These are phyloP conservation scores for Pemphredon lugubris DNA, from an alignment of 2,888 invertebrate genomes.

Conservation along the genomic window DNA sequence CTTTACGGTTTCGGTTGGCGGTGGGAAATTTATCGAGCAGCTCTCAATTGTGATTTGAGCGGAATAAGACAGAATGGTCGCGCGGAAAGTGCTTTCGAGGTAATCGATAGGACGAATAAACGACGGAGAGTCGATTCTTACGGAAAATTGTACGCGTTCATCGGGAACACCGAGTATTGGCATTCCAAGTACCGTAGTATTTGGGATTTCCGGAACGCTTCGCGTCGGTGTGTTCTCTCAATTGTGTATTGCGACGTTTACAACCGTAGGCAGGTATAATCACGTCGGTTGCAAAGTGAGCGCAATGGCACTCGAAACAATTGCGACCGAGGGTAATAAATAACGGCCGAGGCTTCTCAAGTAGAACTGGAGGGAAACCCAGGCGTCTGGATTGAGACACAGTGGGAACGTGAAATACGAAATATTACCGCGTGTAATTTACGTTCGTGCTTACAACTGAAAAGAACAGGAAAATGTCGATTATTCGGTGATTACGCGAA, in stretches of 20 bases:
- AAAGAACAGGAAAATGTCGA: not conserved
- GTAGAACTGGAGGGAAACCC: constrained; percentile 1
- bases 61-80: too few relatives aligned
- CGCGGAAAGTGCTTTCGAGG: not conserved
- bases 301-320: constrained; percentile 1
- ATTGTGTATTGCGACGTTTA: constrained; percentile 4
- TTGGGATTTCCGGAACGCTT: not conserved
- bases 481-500: too few relatives aligned
- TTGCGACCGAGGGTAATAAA: constrained; percentile 14
- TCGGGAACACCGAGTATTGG: too few relatives aligned
- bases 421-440: constrained; percentile 24
- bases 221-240: not conserved
- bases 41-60: too few relatives aligned
- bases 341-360: constrained; percentile 10
- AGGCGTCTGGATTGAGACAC: not conserved
- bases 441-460: not conserved
- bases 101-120: too few relatives aligned
- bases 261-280: constrained; percentile 9
- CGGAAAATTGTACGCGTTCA: too few relatives aligned
- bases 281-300: not conserved
- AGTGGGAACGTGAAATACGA: constrained; percentile 28
- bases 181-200: too few relatives aligned
- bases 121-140: too few relatives aligned
- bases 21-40: too few relatives aligned
- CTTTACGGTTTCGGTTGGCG: too few relatives aligned